Conservation (phyloP, 2,797 vertebrate genomes). For the Chelon auratus region DNA sequence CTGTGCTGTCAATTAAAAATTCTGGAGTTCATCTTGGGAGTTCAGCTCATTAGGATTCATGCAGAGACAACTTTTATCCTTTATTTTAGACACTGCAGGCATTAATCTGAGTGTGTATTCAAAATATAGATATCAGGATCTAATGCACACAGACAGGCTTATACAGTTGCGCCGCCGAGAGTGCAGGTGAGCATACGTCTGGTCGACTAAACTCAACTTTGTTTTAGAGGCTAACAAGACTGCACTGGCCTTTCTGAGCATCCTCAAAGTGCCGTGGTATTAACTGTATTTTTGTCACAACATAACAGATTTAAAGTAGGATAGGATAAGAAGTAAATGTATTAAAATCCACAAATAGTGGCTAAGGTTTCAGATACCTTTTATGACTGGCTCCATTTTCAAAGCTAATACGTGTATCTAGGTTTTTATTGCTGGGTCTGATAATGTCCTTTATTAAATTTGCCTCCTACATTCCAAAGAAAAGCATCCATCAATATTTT, state of each 20-base stretch:
- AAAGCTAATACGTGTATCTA: too few species aligned
- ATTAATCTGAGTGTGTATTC: constrained; percentile 13
- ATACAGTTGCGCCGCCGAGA: not conserved
- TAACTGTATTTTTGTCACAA: too few species aligned
- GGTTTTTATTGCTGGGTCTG: not conserved
- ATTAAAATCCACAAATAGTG: too few species aligned
- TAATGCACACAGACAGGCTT: not conserved
- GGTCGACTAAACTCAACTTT: too few species aligned
- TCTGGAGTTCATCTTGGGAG: constrained; percentile 59
- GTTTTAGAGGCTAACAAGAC: too few species aligned
- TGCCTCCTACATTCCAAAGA: too few species aligned
- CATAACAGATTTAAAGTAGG: too few species aligned
- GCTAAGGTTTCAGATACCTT: not conserved
- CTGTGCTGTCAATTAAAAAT: constrained; percentile 78
- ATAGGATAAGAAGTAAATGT: too few species aligned
- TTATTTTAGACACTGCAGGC: constrained; percentile 31
- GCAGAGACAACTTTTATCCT: constrained; percentile 53
- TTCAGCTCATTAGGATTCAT: constrained; percentile 71
- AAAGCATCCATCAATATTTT: not conserved
- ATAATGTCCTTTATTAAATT: too few species aligned
- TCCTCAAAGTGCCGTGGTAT: too few species aligned
- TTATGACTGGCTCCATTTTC: not conserved
- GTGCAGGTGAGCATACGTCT: too few species aligned
- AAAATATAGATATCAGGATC: constrained; percentile 1
- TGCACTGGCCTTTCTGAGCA: too few species aligned